phyloP scores from a whole-genome alignment of 2,888 invertebrate genomes.

The Eupsilia transversa region DNA sequence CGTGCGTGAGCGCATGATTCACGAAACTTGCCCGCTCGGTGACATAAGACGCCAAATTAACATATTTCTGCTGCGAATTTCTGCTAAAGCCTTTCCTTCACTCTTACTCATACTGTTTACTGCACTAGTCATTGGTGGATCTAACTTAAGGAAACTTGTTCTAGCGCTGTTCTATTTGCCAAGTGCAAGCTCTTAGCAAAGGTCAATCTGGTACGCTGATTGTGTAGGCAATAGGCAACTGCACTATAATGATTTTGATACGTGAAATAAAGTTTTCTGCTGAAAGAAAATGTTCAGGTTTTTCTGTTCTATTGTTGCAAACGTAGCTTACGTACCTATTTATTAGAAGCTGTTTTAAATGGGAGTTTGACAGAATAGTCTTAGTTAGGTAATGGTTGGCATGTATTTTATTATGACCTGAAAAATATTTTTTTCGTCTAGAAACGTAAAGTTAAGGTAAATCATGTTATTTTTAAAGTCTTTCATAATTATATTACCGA shows the following conservation, averaged over 20 bases:
- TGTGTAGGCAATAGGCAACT: constrained; percentile 29
- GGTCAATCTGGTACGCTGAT: constrained; percentile 39
- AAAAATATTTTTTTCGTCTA: background rate
- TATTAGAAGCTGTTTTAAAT: constrained; percentile 5
- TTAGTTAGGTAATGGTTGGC: background rate
- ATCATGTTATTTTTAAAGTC: constrained; percentile 1
- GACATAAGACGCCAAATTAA: constrained; percentile 90
- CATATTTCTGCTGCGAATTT: constrained; percentile 82
- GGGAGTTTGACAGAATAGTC: background rate
- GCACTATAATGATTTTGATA: constrained; percentile 19
- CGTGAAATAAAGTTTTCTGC: background rate
- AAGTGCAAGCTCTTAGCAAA: constrained; percentile 51
- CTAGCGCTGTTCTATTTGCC: constrained; percentile 55
- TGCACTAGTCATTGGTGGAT: constrained; percentile 70
- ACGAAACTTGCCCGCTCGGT: constrained; percentile 82
- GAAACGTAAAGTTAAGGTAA: background rate
- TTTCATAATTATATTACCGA: constrained; percentile 13
- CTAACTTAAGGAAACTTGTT: constrained; percentile 67
- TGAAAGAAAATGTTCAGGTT: background rate
- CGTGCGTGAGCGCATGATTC: constrained; percentile 83
- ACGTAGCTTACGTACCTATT: background rate
- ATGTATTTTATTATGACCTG: background rate
- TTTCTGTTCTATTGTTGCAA: background rate
- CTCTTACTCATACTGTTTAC: constrained; percentile 79
- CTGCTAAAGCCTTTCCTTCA: constrained; percentile 81